Evolutionary conservation across 1,140 invertebrate species (phyloP).

Genomic region (Aphelinus certus): DNA sequence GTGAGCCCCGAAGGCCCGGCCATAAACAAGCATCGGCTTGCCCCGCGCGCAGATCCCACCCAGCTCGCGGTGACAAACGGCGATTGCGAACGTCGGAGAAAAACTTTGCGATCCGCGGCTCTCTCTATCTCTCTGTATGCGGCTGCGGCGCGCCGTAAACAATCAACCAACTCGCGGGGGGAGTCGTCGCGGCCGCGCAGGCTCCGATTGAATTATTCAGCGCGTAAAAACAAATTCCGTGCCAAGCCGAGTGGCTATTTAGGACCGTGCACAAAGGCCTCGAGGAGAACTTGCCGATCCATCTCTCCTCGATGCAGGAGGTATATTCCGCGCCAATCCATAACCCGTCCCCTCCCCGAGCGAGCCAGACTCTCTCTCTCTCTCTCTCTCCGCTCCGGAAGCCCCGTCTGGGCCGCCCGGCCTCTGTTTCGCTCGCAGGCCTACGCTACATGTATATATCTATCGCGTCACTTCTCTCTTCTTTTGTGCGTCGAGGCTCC

Average conservation of each 20-base stretch:
- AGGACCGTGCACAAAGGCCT: too few species aligned
- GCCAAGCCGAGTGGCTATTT: too few species aligned
- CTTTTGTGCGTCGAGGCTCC: too few species aligned
- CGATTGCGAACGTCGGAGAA: too few species aligned
- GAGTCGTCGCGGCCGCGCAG: too few species aligned
- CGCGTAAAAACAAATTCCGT: too few species aligned
- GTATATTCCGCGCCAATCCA: conserved; percentile 4
- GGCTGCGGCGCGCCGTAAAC: background rate
- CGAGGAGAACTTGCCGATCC: background rate
- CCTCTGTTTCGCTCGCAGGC: background rate
- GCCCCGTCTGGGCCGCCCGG: background rate
- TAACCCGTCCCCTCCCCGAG: conserved; percentile 29
- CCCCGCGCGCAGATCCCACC: too few species aligned
- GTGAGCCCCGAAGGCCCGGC: background rate
- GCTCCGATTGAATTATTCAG: too few species aligned
- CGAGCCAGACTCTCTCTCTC: conserved; percentile 33
- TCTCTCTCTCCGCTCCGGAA: background rate
- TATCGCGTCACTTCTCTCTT: too few species aligned
- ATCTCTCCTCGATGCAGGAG: background rate
- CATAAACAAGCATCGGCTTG: background rate
- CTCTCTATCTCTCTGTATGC: background rate
- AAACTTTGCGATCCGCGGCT: background rate
- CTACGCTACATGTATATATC: too few species aligned
- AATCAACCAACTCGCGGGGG: too few species aligned
- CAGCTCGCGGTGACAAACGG: too few species aligned